Evolutionary conservation across 2,113 vertebrate genomes (phyloP).

Genomic region (Clinocottus analis): DNA sequence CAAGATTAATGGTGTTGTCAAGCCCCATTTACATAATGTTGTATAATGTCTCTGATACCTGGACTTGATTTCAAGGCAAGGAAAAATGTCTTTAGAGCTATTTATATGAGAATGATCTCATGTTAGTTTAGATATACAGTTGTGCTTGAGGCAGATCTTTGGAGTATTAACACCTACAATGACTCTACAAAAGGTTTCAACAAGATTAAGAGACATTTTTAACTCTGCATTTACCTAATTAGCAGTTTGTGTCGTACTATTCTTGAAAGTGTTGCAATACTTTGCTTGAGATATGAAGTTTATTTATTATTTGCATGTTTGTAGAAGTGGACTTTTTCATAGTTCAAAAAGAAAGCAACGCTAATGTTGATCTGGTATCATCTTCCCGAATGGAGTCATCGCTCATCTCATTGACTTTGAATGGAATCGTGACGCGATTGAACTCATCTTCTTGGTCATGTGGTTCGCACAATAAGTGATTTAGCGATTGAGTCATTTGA

Average conservation of each 20-base stretch:
- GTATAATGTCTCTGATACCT: neutral
- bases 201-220: neutral
- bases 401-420: neutral
- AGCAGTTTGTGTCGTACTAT: neutral
- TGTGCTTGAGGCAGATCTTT: neutral
- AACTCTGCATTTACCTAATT: neutral
- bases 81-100: neutral
- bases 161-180: neutral
- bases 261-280: neutral
- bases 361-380: neutral
- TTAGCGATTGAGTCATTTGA: too few relatives aligned
- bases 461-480: neutral
- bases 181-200: neutral
- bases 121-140: neutral
- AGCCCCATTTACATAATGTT: neutral
- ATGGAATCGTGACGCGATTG: too few relatives aligned
- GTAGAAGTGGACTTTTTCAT: neutral
- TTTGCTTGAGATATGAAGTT: neutral
- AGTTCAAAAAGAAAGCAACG: neutral
- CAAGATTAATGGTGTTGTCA: neutral
- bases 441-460: neutral
- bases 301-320: neutral
- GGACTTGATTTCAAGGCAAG: neutral
- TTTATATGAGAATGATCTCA: neutral
- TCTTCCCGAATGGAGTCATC: neutral